A percentile compares a stretch with the other conserved stretches of the same genome.
Evolutionary conservation across 2,888 invertebrate genomes (phyloP).

Genomic region (Spatulosminthurus flaviceps): DNA sequence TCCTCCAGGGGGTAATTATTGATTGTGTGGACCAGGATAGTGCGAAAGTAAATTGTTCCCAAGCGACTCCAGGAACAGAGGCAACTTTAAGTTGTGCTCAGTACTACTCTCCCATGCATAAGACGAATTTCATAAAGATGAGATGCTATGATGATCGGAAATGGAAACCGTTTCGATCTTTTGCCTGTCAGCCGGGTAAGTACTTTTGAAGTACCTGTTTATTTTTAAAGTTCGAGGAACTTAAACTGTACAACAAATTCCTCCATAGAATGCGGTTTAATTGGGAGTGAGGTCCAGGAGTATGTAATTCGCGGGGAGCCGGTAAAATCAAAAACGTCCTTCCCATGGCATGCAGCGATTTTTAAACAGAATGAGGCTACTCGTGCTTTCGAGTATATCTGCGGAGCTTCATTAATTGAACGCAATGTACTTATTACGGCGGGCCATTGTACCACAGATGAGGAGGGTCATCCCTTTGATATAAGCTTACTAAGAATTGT

Average conservation of each 20-base stretch:
- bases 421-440: slow-evolving; percentile 34
- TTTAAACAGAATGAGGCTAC: not conserved
- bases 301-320: not conserved
- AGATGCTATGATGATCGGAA: slow-evolving; percentile 30
- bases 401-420: slow-evolving; percentile 31
- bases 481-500: not conserved
- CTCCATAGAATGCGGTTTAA: slow-evolving; percentile 27
- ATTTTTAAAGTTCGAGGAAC: not conserved
- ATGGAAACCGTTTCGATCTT: slow-evolving; percentile 40
- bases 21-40: not conserved
- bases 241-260: not conserved
- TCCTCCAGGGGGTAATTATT: not conserved
- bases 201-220: not conserved
- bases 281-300: not conserved
- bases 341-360: slow-evolving; percentile 35
- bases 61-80: not conserved
- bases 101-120: slow-evolving; percentile 10
- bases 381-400: slow-evolving; percentile 1
- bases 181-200: slow-evolving; percentile 37
- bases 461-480: not conserved
- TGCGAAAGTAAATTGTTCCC: not conserved
- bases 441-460: slow-evolving; percentile 13
- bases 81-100: slow-evolving; percentile 4
- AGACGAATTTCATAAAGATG: slow-evolving; percentile 23
- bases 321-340: not conserved